These are phyloP conservation scores for Umimayanthus chanpuru DNA, from an alignment of 92 coral and sea anemone species.

Conservation along the genomic window DNA sequence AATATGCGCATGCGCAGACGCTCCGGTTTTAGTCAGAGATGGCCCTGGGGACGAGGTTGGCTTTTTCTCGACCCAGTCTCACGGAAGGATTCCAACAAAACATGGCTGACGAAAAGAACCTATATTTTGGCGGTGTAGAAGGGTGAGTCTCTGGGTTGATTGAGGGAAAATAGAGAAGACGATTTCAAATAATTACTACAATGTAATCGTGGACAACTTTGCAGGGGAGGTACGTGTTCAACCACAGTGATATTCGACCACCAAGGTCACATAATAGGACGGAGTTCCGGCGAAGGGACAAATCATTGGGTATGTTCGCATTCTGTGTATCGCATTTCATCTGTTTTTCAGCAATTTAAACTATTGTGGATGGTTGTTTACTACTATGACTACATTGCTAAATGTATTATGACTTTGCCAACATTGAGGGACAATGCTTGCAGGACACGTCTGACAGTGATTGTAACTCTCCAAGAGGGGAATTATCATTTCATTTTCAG, in stretches of 20 bases:
- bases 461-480: no score
- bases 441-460: no score
- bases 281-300: slow-evolving; percentile 90
- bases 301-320: slow-evolving; percentile 88
- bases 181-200: not conserved
- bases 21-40: no score
- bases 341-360: no score
- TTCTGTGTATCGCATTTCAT: not conserved
- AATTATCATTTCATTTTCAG: no score
- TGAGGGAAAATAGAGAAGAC: not conserved
- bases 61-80: not conserved
- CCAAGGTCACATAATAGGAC: slow-evolving; percentile 83
- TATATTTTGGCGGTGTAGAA: slow-evolving; percentile 92
- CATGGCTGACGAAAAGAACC: slow-evolving; percentile 33
- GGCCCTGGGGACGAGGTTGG: not conserved
- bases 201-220: not conserved
- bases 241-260: slow-evolving; percentile 71
- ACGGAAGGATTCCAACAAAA: not conserved
- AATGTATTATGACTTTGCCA: no score
- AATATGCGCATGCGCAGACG: no score
- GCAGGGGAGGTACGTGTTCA: slow-evolving; percentile 93
- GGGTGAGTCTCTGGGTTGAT: slow-evolving; percentile 64
- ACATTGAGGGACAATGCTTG: no score
- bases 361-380: no score
- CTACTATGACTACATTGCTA: no score